Evolutionary conservation across 2,113 vertebrate genomes (phyloP).

Genomic region (Eupsittula cactorum): DNA sequence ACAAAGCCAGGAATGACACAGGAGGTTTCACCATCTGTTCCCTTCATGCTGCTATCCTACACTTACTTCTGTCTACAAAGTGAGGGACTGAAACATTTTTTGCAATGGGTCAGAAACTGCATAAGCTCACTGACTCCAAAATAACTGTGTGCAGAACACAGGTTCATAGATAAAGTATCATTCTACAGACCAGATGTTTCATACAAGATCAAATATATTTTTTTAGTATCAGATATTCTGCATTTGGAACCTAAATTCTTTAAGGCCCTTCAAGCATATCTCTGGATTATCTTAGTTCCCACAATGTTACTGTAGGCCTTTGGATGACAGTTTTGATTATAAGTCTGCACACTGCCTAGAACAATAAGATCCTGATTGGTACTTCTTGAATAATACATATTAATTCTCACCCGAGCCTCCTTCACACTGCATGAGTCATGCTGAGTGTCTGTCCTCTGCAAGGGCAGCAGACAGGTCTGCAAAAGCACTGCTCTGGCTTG

Average conservation of each 20-base stretch:
- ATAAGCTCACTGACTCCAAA: background rate
- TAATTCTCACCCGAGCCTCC: background rate
- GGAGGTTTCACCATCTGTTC: background rate
- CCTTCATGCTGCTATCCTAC: background rate
- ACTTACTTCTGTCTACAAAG: background rate
- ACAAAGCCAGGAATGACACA: background rate
- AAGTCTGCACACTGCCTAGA: background rate
- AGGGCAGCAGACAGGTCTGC: background rate
- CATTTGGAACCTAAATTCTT: background rate
- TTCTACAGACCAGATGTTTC: background rate
- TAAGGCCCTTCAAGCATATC: background rate
- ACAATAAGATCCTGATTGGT: conserved; percentile 6
- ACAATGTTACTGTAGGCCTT: background rate
- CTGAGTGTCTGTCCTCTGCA: background rate
- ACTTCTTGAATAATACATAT: conserved; percentile 10
- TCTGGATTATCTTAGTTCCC: background rate
- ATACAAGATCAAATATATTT: background rate
- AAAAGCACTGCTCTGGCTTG: background rate
- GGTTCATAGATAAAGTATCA: background rate
- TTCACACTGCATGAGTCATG: background rate
- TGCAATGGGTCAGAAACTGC: background rate
- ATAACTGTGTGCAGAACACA: background rate
- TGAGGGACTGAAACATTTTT: background rate
- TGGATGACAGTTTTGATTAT: conserved; percentile 4
- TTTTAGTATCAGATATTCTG: background rate